Percentiles rank a stretch among this genome's conserved stretches.
phyloP scores from a whole-genome alignment of 2,797 vertebrate genomes.

The Okamejei kenojei region DNA sequence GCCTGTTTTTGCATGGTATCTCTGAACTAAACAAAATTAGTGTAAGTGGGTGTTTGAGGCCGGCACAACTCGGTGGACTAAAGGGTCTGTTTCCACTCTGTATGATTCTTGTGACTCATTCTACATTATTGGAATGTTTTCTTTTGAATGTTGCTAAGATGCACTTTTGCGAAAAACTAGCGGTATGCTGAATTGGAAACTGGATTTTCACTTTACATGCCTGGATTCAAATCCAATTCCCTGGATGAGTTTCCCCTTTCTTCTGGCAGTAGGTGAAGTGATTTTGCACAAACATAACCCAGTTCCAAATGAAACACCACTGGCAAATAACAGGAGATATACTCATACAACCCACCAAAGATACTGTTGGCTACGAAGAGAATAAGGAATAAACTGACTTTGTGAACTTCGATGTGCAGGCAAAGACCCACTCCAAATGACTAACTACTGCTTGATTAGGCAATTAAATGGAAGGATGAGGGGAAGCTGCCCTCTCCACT shows the following conservation, averaged over 20 bases:
- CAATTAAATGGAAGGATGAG: not conserved
- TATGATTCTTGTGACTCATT: not conserved
- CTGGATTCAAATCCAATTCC: not conserved
- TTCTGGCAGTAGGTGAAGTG: not conserved
- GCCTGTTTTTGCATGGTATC: too few relatives aligned
- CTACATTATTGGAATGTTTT: not conserved
- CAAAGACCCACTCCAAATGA: not conserved
- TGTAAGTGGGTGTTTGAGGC: too few relatives aligned
- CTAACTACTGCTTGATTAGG: not conserved
- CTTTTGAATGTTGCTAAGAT: not conserved
- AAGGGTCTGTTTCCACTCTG: too few relatives aligned
- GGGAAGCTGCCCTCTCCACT: not conserved
- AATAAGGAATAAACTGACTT: not conserved
- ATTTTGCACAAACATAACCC: not conserved
- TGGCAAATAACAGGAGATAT: not conserved
- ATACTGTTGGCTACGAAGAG: not conserved
- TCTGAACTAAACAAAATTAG: too few relatives aligned
- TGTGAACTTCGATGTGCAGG: not conserved
- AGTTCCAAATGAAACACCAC: not conserved
- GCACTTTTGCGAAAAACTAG: not conserved
- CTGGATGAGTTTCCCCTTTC: not conserved
- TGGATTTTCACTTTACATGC: not conserved
- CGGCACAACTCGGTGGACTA: too few relatives aligned
- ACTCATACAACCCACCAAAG: not conserved
- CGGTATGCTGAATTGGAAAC: not conserved